Conservation (phyloP, 2,888 invertebrate genomes). For the Mellilla xanthometata region DNA sequence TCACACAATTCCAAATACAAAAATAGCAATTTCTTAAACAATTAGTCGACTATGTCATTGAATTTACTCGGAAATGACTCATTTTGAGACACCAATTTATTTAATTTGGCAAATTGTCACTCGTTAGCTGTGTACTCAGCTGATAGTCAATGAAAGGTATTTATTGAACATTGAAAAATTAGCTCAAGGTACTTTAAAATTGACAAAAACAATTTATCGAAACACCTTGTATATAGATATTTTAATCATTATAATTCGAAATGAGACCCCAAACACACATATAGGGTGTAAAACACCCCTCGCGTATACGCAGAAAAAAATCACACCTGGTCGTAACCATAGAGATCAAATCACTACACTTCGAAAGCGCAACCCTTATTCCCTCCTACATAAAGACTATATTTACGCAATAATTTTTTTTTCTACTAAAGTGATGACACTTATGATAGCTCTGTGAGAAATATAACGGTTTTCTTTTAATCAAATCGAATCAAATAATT, state of each 20-base stretch:
- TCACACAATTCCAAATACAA: no score
- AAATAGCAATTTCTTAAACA: neutral
- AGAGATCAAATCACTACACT: conserved; percentile 76
- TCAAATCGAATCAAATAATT: no score
- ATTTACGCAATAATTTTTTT: conserved; percentile 5
- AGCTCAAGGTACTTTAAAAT: conserved; percentile 6
- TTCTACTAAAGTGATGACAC: conserved; percentile 42
- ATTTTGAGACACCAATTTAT: conserved; percentile 7
- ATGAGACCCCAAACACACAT: conserved; percentile 31
- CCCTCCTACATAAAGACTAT: conserved; percentile 24
- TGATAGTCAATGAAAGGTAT: conserved; percentile 3
- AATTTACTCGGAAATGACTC: conserved; percentile 26
- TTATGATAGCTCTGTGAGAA: conserved; percentile 53
- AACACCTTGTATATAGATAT: conserved; percentile 59
- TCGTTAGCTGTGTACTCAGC: conserved; percentile 18
- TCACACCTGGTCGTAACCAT: conserved; percentile 79
- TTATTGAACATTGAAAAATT: conserved; percentile 6
- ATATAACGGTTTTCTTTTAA: conserved; percentile 62
- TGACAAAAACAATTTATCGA: neutral
- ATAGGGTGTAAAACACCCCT: conserved; percentile 55
- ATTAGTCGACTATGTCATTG: neutral
- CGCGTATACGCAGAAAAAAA: conserved; percentile 49
- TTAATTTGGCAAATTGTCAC: conserved; percentile 3
- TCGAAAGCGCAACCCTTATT: conserved; percentile 14
- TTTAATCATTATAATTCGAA: conserved; percentile 34